Base-by-base conservation (phyloP, 2,113 vertebrate species). In the Pitta sordida region DNA sequence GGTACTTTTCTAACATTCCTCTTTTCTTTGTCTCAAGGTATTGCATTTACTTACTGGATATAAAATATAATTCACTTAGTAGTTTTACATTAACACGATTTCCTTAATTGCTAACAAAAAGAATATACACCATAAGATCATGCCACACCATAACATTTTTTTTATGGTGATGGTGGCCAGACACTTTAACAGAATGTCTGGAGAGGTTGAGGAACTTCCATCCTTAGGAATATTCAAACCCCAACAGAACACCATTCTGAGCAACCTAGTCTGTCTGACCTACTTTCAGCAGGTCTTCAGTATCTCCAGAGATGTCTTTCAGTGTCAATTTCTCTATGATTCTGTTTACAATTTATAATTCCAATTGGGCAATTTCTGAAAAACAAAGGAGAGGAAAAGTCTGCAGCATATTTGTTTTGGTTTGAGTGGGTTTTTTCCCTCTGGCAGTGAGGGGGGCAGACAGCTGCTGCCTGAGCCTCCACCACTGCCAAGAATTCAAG, bases 201-300 rank as follows among this genome's bases (percentile, higher is more conserved):
- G 32, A 90, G 27, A 62, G 2, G 5, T 1, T 68, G 10, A 34
- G 22, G 8, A 69, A n/a, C 62, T 30, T 84, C 19, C 7, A 10
- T 24, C 2, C 9, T 37, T 36, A 32, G 7, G 4, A 17, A 17
- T 63, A 51, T 43, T 64, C 13, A 73, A 86, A 71, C 37, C 4
- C 2, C 10, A 41, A 1, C 4, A 6, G 11, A 63, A 20, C 4
- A 34, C 0, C 3, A 5, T 59, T 48, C 16, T 78, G 26, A 58
- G 8, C 13, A 67, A 59, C 11, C 20, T 51, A 4, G 3, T 67
- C 13, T 37, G 39, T 18, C 3, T 60, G 14, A 64, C 10, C 17
- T 79, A 3, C 10, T 49, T 60, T 68, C 13, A 44, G 1, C 32
- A 79, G 7, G 26, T 37, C 20, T 49, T 30, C 6, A 36, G 4